Percentiles rank a stretch among this genome's conserved stretches.
Evolutionary conservation across 2,113 vertebrate species (phyloP).

Genomic region (Lepisosteus oculatus): DNA sequence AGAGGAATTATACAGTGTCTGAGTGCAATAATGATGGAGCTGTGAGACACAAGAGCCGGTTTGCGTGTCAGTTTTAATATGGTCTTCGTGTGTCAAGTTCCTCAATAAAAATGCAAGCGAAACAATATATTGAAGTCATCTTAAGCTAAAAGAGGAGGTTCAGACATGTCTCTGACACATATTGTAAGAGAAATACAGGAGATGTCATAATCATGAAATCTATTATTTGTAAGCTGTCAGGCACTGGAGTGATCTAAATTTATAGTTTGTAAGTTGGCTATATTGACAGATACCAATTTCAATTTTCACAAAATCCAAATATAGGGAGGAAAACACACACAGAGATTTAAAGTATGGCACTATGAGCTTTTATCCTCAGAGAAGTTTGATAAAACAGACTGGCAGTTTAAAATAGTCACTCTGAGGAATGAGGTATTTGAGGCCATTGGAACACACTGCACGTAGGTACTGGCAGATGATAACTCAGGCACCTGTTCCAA

Average conservation of each 20-base stretch:
- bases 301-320: background rate
- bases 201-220: slow-evolving; percentile 5
- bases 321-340: background rate
- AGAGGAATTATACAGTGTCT: no score
- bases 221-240: slow-evolving; percentile 6
- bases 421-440: no score
- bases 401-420: no score
- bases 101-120: background rate
- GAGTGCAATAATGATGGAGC: background rate
- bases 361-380: background rate
- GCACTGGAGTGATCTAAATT: background rate
- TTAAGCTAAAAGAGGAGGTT: background rate
- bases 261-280: slow-evolving; percentile 6
- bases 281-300: slow-evolving; percentile 10
- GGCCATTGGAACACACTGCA: background rate
- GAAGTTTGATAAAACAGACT: background rate
- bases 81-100: background rate
- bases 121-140: slow-evolving; percentile 7
- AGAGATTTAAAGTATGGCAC: background rate
- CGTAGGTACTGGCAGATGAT: background rate
- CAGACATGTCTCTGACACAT: slow-evolving; percentile 7
- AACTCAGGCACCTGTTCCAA: background rate
- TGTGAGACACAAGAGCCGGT: background rate
- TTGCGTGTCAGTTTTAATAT: background rate
- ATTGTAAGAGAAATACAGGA: slow-evolving; percentile 2